Base-by-base conservation (phyloP, 2,797 vertebrate genomes). In the Potorous gilbertii region DNA sequence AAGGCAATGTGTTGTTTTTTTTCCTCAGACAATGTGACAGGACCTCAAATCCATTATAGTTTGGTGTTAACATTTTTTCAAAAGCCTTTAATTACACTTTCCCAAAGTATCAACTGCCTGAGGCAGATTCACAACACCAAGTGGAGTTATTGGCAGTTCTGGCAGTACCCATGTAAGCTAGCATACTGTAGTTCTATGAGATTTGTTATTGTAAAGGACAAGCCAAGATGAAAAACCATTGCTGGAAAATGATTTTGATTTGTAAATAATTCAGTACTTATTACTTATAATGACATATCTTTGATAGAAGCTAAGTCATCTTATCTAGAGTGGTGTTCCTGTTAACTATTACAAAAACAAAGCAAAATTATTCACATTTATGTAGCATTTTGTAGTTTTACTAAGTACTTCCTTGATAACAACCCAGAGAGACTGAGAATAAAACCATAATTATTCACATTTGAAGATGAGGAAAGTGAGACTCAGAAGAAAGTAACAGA, bases 161-260 rank as follows among this genome's bases (percentile, higher is more conserved):
- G 54, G 62, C 24, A 89, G 1, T n/a, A 55, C 55, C 90, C 66
- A 93, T 91, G 56, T 55, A 40, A 93, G 34, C 12, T 46, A 40
- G 55, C 89, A 93, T 13, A 62, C 95, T 93, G 93, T 95, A 96
- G 34, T 91, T 97, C 94, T 54, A 0, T 0, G 91, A 96, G 6
- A 5, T 2, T 96, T 94, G 52, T 87, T 95, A 24, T 46, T 62
- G 96, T 94, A 87, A 96, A 56, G 28, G 92, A 11, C 0, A 81
- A 0, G 55, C 59, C 40, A 96, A 81, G 92, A 14, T 95, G 96
- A 55, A 56, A 95, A 34, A 95, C 92, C 0, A 96, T 91, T 92
- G 95, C 62, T 91, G 92, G 81, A 55, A 62, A 57, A 96, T 87
- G 40, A 87, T 87, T 87, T 87, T 50, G 40, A 87, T 87, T 87